Percentiles rank a stretch among this genome's conserved stretches.
Evolutionary conservation across 2,113 vertebrate species (phyloP).

Genomic region (Diphyllodes magnificus): DNA sequence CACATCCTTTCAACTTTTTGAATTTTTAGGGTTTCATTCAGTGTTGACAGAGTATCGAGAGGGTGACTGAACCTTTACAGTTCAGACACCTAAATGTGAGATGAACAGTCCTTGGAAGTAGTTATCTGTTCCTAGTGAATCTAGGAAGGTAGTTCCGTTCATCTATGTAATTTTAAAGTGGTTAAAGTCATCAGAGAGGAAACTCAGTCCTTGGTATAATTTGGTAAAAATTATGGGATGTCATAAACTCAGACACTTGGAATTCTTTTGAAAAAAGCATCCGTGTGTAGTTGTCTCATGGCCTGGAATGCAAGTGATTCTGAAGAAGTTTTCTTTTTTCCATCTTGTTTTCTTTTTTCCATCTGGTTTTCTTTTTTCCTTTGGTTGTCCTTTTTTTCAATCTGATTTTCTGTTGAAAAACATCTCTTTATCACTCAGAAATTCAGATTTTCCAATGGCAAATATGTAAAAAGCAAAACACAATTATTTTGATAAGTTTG

Average conservation of each 20-base stretch:
- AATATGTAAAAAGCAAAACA: background rate
- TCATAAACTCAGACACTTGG: background rate
- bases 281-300: background rate
- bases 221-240: background rate
- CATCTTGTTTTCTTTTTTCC: background rate
- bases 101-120: background rate
- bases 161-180: background rate
- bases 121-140: background rate
- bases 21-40: background rate
- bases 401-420: background rate
- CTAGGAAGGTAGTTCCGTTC: background rate
- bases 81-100: background rate
- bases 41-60: background rate
- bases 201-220: background rate
- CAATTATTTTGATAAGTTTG: background rate
- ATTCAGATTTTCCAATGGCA: background rate
- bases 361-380: background rate
- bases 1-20: background rate
- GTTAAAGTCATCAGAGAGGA: background rate
- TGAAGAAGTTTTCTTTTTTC: background rate
- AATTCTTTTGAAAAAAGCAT: background rate
- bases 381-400: background rate
- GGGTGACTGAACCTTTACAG: background rate
- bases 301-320: background rate
- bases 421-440: background rate